Base-by-base conservation (phyloP, 2,113 vertebrate species). In the Tachuris rubrigastra region DNA sequence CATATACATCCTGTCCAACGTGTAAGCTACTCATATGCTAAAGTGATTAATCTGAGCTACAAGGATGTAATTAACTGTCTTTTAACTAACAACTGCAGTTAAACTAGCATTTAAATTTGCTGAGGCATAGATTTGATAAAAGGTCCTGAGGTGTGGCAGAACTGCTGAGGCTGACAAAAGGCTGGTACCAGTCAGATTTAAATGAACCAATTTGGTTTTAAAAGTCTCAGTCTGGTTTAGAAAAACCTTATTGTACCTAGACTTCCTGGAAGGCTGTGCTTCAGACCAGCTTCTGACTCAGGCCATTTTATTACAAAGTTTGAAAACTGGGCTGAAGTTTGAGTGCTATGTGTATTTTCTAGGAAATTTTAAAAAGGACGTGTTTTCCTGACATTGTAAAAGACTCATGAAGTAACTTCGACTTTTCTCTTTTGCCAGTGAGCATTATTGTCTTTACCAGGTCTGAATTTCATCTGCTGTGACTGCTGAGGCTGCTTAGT, bases 91-190 rank as follows among this genome's bases (percentile, higher is more conserved):
- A 96, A 95, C 85, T 91, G 59, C 85, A 81, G 75, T 94, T 96
- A 96, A 94, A 91, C 72, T 68, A 91, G 94, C 77, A 72, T 92
- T 96, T 96, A 95, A 97, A 90, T 97, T 87, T 97, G 85, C 96
- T 62, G 74, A 96, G 85, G 74, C 59, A 76, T 68, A 87, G 74
- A 94, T 87, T 92, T 95, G 80, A 83, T 94, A 84, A 95, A 89
- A 94, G 93, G 72, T 94, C 95, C 49, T 94, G 67, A 94, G 89
- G 73, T 81, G 17, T 92, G 67, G 91, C 58, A 94, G 79, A 86
- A 96, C 84, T 96, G 94, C 90, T 96, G 89, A 96, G 77, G 66
- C 46, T 39, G 49, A 50, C 82, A 93, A 72, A 95, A 96, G 62
- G 28, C 47, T 84, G 63, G 68, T 83, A 77, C 27, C 56, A 71